Evolutionary conservation across 2,113 vertebrate genomes (phyloP), one percentile per base, ranked within the genome.

Genomic region (Odocoileus virginianus): DNA sequence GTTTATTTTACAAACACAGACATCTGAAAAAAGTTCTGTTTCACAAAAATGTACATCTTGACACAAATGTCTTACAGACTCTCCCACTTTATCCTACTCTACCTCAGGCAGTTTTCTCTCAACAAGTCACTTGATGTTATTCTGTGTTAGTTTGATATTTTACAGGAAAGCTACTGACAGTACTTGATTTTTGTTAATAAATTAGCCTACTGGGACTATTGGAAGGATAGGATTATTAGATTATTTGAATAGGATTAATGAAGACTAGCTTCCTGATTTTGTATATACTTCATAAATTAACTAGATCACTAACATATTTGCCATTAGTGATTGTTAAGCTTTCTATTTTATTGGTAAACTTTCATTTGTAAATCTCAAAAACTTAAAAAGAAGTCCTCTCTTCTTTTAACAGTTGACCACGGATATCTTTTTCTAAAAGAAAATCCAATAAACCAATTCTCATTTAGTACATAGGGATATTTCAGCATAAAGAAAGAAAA

Each of bases 1-100:
- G 36, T 90, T 96, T 89, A 33, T 9, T 86, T 97, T 95, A 76
- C 47, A 97, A 95, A 96, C 52, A 82, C 5, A 85, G 9, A 82
- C 27, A 92, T 89, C 45, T 96, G 47, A 83, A 55, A 81, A 67
- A 94, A n/a, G 43, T 36, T 83, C 2, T 67, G 2, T 79, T 95
- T 93, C 33, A 64, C 55, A 67, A 76, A 67, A 93, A 86, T 74
- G 30, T 0, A 30, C 52, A 40, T 81, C 33, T 91, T 84, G 17
- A 93, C 17, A 83, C 43, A 97, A 40, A 52, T 47, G 7, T 6
- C 33, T 57, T 55, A 71, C 2, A 84, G 33, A 79, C 25, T 60
- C 6, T 76, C 28, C 50, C 4, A 85, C 8, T 40, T 15, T 85
- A 36, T 91, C 30, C 23, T 19, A 23, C 1, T 58, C n/a, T 14